phyloP scores from a whole-genome alignment of 2,113 vertebrate genomes.

The Oostethus manadensis region DNA sequence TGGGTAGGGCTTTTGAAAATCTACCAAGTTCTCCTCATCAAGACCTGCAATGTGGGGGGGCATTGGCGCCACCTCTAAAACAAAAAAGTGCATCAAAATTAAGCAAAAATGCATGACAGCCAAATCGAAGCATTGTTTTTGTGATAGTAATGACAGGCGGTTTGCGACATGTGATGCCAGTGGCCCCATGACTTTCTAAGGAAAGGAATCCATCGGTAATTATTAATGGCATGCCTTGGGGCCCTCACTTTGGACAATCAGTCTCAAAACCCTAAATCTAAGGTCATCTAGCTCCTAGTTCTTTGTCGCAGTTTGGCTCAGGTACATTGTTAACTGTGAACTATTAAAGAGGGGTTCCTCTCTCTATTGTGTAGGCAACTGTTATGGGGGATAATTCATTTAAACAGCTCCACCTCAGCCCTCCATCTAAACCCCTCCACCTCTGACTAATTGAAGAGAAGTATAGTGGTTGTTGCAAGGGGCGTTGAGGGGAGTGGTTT shows the following conservation, averaged over 20 bases:
- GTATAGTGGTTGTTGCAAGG: constrained; percentile 12
- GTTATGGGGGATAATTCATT: constrained; percentile 13
- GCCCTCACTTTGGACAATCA: constrained; percentile 45
- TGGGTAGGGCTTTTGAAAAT: constrained; percentile 65
- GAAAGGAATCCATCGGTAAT: constrained; percentile 63
- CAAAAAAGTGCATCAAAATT: constrained; percentile 67
- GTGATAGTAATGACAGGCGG: constrained; percentile 65
- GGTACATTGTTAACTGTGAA: constrained; percentile 38
- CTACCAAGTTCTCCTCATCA: constrained; percentile 60
- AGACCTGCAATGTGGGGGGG: constrained; percentile 31
- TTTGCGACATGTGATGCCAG: constrained; percentile 60
- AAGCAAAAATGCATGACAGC: constrained; percentile 73
- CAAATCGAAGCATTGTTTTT: constrained; percentile 70
- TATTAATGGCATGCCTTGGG: constrained; percentile 61
- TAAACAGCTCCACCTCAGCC: constrained; percentile 18
- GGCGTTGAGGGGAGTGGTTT: constrained; percentile 6
- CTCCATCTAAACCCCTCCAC: constrained; percentile 41
- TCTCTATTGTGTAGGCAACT: constrained; percentile 25
- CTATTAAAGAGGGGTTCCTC: constrained; percentile 27
- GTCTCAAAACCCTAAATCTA: constrained; percentile 46
- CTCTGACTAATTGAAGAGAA: constrained; percentile 37
- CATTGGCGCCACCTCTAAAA: constrained; percentile 47
- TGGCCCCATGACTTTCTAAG: constrained; percentile 51
- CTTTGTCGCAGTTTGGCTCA: constrained; percentile 25
- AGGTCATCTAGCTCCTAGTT: constrained; percentile 32